Conservation (phyloP, 2,888 invertebrate genomes). For the Ochlodes sylvanus region DNA sequence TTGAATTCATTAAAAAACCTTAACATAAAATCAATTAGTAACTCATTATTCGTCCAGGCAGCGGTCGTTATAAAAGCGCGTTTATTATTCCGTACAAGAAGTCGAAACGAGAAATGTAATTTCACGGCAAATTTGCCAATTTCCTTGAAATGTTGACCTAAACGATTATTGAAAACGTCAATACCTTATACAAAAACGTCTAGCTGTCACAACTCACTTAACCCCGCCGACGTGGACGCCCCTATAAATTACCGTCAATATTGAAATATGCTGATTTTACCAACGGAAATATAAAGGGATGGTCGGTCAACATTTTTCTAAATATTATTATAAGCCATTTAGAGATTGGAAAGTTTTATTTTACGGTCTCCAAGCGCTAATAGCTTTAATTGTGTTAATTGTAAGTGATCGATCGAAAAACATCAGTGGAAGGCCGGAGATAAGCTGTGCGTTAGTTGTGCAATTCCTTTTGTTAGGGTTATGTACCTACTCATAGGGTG, state of each 20-base stretch:
- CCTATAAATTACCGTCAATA: slow-evolving; percentile 47
- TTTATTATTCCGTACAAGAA: neutral
- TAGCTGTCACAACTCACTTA: slow-evolving; percentile 46
- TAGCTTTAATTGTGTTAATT: too few species aligned
- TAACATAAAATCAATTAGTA: neutral
- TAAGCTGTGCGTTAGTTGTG: too few species aligned
- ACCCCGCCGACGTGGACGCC: slow-evolving; percentile 36
- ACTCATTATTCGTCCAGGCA: neutral
- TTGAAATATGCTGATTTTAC: slow-evolving; percentile 47
- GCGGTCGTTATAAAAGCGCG: neutral
- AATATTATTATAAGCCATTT: slow-evolving; percentile 18
- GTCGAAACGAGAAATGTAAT: slow-evolving; percentile 11
- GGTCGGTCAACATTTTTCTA: slow-evolving; percentile 21
- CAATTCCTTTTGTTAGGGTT: too few species aligned
- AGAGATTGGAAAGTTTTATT: neutral
- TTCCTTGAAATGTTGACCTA: slow-evolving; percentile 30
- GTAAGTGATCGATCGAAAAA: too few species aligned
- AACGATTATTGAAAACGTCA: slow-evolving; percentile 41
- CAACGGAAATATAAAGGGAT: slow-evolving; percentile 18
- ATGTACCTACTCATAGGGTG: too few species aligned
- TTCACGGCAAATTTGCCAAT: slow-evolving; percentile 8
- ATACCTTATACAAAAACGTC: slow-evolving; percentile 40
- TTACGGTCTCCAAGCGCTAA: too few species aligned
- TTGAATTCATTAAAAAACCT: too few species aligned
- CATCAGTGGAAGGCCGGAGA: too few species aligned